Evolutionary conservation across 2,113 vertebrate species (phyloP).

Genomic region (Channa argus): DNA sequence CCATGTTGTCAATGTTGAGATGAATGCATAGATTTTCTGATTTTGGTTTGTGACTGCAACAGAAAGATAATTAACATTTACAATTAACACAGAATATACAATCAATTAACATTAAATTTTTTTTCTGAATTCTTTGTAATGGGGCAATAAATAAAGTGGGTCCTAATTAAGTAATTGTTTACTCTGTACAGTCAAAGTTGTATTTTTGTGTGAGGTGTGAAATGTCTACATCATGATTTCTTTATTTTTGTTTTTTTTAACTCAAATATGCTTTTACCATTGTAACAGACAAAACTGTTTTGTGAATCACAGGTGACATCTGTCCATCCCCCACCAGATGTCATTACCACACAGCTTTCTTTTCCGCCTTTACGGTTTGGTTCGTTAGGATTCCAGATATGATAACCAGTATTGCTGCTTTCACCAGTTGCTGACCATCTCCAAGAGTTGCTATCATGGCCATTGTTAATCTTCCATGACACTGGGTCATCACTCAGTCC

Average conservation of each 20-base stretch:
- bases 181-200: too few species aligned
- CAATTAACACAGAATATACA: too few species aligned
- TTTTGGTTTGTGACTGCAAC: neutral
- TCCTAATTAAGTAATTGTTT: too few species aligned
- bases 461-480: neutral
- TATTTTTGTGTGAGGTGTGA: too few species aligned
- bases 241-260: too few species aligned
- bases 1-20: fast-evolving
- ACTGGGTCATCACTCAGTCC: slow-evolving; percentile 16
- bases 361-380: fast-evolving
- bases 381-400: fast-evolving
- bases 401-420: neutral
- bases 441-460: slow-evolving; percentile 26
- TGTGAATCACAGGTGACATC: fast-evolving
- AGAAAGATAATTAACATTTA: too few species aligned
- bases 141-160: too few species aligned
- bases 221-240: too few species aligned
- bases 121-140: too few species aligned
- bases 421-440: slow-evolving; percentile 28
- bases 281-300: neutral
- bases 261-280: too few species aligned
- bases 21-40: neutral
- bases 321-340: fast-evolving
- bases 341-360: fast-evolving
- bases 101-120: too few species aligned